Percentiles rank a stretch among this genome's conserved stretches.
Conservation (phyloP, 1,140 invertebrate species). For the Stenopsyche tienmushanensis region DNA sequence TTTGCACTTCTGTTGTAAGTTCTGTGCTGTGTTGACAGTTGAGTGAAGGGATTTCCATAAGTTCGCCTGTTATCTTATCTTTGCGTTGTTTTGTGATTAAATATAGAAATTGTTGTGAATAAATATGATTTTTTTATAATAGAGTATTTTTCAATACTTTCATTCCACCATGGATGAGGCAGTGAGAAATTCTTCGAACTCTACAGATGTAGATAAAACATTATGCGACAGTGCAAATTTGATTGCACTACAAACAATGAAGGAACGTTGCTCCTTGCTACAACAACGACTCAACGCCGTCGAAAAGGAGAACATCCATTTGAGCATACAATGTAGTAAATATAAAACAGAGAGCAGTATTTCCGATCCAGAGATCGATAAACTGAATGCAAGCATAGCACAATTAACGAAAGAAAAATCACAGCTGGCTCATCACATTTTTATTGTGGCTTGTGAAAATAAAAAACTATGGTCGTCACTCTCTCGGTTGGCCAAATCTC, state of each 20-base stretch:
- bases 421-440: constrained; percentile 71
- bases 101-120: no score
- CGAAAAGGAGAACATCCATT: constrained; percentile 72
- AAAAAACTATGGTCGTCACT: constrained; percentile 74
- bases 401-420: constrained; percentile 71
- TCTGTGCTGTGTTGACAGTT: no score
- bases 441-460: constrained; percentile 79
- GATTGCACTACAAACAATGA: constrained; percentile 77
- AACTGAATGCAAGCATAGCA: constrained; percentile 61
- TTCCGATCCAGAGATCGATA: constrained; percentile 50
- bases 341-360: constrained; percentile 6
- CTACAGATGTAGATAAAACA: no score
- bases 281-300: constrained; percentile 66
- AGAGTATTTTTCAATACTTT: no score
- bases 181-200: no score
- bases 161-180: no score
- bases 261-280: constrained; percentile 72
- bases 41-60: no score
- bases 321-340: constrained; percentile 59
- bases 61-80: no score
- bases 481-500: constrained; percentile 55
- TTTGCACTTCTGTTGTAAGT: no score
- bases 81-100: no score
- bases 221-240: no score
- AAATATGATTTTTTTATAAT: no score